These are phyloP conservation scores for Origma solitaria DNA, from an alignment of 2,113 vertebrate genomes.

Conservation along the genomic window DNA sequence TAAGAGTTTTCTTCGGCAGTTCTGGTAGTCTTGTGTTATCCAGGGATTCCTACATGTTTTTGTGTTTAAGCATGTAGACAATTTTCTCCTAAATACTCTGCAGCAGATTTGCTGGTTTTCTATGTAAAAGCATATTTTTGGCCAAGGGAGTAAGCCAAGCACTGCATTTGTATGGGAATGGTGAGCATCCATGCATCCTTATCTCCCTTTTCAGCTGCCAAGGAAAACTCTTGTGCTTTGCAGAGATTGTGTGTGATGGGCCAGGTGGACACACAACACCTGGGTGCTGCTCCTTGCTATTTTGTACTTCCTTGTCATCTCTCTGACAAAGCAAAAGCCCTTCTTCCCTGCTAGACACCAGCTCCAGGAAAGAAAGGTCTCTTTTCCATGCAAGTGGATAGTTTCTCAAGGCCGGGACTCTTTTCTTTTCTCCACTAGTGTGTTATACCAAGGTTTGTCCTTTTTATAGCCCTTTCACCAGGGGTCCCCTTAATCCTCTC, in stretches of 20 bases:
- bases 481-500: not conserved
- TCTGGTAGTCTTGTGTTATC: not conserved
- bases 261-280: too few relatives aligned
- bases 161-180: fast-evolving
- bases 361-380: not conserved
- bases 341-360: not conserved
- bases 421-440: not conserved
- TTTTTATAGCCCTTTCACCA: not conserved
- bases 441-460: not conserved
- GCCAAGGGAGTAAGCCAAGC: not conserved
- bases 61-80: not conserved
- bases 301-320: not conserved
- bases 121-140: not conserved
- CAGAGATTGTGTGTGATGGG: not conserved
- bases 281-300: not conserved
- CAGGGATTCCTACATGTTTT: not conserved
- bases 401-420: not conserved
- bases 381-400: not conserved
- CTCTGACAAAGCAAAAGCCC: not conserved
- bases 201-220: not conserved
- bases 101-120: not conserved
- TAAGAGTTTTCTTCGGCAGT: not conserved
- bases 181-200: not conserved
- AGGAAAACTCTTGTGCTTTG: not conserved
- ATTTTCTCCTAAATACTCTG: not conserved